A percentile compares a stretch with the other conserved stretches of the same genome.
Evolutionary conservation across 2,113 vertebrate genomes (phyloP).

Genomic region (Empidonax traillii): DNA sequence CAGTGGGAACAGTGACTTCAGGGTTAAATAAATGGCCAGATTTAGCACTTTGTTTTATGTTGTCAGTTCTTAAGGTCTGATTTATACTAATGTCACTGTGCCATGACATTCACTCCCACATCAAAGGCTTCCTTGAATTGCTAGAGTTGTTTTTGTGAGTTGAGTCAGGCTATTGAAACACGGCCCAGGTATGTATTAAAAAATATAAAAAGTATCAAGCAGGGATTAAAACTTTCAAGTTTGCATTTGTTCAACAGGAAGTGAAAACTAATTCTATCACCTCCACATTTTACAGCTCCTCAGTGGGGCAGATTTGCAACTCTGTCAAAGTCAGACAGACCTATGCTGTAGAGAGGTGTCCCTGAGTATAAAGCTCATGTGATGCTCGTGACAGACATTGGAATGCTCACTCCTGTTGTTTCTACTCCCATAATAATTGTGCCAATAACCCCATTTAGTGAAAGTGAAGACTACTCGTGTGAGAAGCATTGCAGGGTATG

Average conservation of each 20-base stretch:
- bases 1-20: background rate
- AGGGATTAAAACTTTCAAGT: background rate
- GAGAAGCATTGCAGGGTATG: background rate
- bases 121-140: background rate
- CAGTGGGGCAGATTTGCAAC: background rate
- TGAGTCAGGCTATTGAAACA: background rate
- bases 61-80: background rate
- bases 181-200: background rate
- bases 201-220: background rate
- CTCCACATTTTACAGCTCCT: background rate
- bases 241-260: background rate
- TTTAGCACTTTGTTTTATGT: background rate
- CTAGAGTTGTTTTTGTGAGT: background rate
- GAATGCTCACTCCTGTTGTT: background rate
- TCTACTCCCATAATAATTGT: background rate
- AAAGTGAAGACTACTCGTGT: background rate
- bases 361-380: background rate
- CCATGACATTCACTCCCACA: background rate
- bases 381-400: background rate
- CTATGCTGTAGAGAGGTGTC: background rate
- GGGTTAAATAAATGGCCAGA: background rate
- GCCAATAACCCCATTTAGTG: background rate
- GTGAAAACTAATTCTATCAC: background rate
- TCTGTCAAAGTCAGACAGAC: background rate
- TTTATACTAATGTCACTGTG: background rate